Conservation (phyloP, 2,113 vertebrate species). For the Austrofundulus limnaeus region DNA sequence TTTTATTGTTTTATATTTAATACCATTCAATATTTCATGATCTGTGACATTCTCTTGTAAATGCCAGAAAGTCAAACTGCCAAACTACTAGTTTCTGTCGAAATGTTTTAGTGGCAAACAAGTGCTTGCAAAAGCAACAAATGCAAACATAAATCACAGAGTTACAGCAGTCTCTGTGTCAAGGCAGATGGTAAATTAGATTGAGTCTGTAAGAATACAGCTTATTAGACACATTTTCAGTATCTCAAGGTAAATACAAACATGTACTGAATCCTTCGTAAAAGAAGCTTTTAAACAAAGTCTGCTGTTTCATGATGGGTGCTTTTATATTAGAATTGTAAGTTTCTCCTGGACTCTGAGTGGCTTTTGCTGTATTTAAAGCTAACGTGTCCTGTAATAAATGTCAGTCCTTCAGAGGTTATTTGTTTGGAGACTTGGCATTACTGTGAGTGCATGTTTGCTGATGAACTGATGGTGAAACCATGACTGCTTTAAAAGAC, state of each 20-base stretch:
- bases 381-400: not conserved
- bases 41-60: no score
- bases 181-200: not conserved
- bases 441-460: constrained; percentile 2
- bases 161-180: not conserved
- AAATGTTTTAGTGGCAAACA: not conserved
- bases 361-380: not conserved
- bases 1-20: no score
- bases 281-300: constrained; percentile 7
- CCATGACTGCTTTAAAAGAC: not conserved
- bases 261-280: not conserved
- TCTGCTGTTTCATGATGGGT: not conserved
- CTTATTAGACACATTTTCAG: not conserved
- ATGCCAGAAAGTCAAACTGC: no score
- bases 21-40: no score
- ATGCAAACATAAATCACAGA: not conserved
- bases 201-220: not conserved
- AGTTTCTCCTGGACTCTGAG: constrained; percentile 3
- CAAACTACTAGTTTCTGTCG: not conserved
- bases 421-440: constrained; percentile 30
- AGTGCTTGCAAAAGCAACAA: not conserved
- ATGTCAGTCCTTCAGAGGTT: constrained; percentile 21
- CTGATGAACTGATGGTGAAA: constrained; percentile 14
- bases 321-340: not conserved
- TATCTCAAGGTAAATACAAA: constrained; percentile 12